Base-by-base conservation (phyloP, 2,888 invertebrate genomes). In the Drosophila villosipedis region DNA sequence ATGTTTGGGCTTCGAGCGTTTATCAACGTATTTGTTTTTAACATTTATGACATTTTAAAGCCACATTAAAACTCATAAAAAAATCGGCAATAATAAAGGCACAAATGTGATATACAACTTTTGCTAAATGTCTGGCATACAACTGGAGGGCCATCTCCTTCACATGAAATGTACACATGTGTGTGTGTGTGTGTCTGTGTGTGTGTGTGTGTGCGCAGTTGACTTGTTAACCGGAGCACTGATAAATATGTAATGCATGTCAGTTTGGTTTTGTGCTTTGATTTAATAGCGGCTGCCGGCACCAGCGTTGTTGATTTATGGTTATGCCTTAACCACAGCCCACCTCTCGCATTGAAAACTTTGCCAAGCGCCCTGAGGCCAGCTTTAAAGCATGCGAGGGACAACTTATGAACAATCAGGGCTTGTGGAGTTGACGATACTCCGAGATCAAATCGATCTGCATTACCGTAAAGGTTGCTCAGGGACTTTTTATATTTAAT, bases 231-330 rank as follows among this genome's bases (percentile, higher is more conserved):
- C 77, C 79, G 57, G 73, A 74, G 80, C 74, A 68, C 75, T 68
- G 67, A 74, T 73, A 87, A 85, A 87, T 86, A 82, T 76, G 75
- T 87, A 83, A 87, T 85, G 83, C 82, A 78, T 80, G 87, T 87
- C 85, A 82, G 85, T 87, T 85, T 87, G 83, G 82, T 77, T 87
- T 85, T 77, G 82, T 66, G 80, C 85, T 87, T 87, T 87, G 85
- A 86, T 87, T 87, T 86, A 83, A 80, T 82, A 85, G 78, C 83
- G 28, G 39, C 68, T 76, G 76, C 66, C 53, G 63, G 76, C 76
- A 64, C 63, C 66, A 67, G 41, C 69, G 30, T 73, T 68, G 82
- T 75, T 87, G 84, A 85, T 87, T 85, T 84, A 85, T 87, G 80
- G 73, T 67, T 61, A 50, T 61, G 66, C 64, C 54, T 41, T 73